Percentiles rank a stretch among this genome's conserved stretches.
Evolutionary conservation across 2,113 vertebrate species (phyloP).

Genomic region (Speoplatyrhinus poulsoni): DNA sequence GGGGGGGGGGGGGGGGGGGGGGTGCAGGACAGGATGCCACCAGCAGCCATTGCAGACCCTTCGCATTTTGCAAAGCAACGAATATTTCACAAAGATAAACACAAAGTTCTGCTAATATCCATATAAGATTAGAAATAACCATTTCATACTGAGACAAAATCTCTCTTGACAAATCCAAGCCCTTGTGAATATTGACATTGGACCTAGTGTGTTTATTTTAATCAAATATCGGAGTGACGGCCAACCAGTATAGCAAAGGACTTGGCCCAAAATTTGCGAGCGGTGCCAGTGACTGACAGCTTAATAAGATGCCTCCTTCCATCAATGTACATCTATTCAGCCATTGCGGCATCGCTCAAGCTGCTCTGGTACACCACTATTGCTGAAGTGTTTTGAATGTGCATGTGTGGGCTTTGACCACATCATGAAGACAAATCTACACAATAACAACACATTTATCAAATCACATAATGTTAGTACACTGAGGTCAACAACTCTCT

Average conservation of each 20-base stretch:
- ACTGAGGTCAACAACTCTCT: too few species aligned
- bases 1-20: conserved; percentile 9
- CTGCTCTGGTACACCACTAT: neutral
- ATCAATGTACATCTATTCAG: neutral
- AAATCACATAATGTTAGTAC: too few species aligned
- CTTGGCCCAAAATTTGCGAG: neutral
- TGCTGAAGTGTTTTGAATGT: too few species aligned
- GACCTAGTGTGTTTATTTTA: neutral
- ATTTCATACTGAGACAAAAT: neutral
- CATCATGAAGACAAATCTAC: too few species aligned
- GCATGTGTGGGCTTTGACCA: too few species aligned
- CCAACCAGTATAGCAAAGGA: neutral
- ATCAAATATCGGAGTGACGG: neutral
- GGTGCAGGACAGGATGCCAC: conserved; percentile 23
- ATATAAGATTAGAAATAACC: too few species aligned
- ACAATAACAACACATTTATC: too few species aligned
- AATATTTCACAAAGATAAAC: conserved; percentile 1
- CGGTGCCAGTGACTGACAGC: neutral
- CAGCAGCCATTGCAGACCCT: conserved; percentile 42
- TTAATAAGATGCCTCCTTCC: neutral
- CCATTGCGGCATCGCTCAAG: neutral
- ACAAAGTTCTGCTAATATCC: neutral
- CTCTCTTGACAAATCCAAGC: neutral
- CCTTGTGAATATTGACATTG: neutral
- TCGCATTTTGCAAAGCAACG: neutral